phyloP scores from a whole-genome alignment of 1,140 invertebrate genomes.

The Sitobion miscanthi region DNA sequence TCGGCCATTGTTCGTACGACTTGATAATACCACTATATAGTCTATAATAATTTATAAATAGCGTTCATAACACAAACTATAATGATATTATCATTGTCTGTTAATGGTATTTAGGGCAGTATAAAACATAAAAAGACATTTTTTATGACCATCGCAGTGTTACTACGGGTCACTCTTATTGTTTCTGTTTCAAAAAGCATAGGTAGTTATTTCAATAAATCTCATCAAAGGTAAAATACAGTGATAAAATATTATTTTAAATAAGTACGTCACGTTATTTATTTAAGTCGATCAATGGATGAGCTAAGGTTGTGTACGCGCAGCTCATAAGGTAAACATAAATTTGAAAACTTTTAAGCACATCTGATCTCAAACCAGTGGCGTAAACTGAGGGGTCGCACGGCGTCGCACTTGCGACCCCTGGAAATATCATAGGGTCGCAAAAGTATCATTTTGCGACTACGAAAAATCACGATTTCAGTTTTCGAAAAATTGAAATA shows the following conservation, averaged over 20 bases:
- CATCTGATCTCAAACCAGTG: too few species aligned
- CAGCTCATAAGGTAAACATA: not conserved
- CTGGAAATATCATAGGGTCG: too few species aligned
- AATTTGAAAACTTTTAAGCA: not conserved
- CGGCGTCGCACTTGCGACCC: too few species aligned
- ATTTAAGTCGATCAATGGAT: not conserved
- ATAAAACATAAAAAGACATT: not conserved
- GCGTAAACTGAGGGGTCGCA: too few species aligned
- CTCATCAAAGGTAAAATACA: not conserved
- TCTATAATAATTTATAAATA: not conserved
- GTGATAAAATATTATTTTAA: not conserved
- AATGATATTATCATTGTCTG: not conserved
- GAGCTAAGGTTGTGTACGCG: not conserved
- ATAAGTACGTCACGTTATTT: not conserved
- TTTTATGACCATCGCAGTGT: not conserved
- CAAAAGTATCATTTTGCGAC: too few species aligned
- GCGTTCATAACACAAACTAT: not conserved
- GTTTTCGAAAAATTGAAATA: too few species aligned
- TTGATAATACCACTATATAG: not conserved
- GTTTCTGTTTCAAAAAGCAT: too few species aligned
- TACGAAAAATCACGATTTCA: too few species aligned
- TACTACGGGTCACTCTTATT: not conserved
- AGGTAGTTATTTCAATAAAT: not conserved
- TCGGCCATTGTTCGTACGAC: not conserved
- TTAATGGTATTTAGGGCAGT: too few species aligned